A percentile compares a stretch with the other conserved stretches of the same genome.
These are phyloP conservation scores for Epinotia ramella DNA, from an alignment of 2,888 invertebrate species.

Conservation along the genomic window DNA sequence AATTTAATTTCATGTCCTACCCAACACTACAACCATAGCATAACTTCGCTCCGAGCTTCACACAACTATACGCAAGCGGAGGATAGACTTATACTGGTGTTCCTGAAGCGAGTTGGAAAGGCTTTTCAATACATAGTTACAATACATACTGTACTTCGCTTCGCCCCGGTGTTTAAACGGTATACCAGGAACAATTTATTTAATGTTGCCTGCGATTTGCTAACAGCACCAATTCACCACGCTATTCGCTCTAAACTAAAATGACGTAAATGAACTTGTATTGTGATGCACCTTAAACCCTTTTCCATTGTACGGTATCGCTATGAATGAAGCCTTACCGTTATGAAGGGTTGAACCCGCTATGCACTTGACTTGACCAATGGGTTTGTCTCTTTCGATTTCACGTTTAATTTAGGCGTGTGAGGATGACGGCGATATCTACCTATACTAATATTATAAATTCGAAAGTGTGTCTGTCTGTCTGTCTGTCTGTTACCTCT, in stretches of 20 bases:
- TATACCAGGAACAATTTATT: constrained; percentile 42
- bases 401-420: constrained; percentile 13
- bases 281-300: background rate
- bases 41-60: background rate
- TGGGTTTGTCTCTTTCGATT: constrained; percentile 12
- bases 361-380: constrained; percentile 12
- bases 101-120: background rate
- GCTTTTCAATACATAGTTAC: background rate
- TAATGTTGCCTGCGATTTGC: constrained; percentile 46
- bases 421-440: constrained; percentile 2
- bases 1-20: too few relatives aligned
- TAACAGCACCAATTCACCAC: constrained; percentile 64
- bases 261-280: background rate
- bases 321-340: constrained; percentile 62
- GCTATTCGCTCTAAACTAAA: constrained; percentile 32
- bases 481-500: too few relatives aligned
- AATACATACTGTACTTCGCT: constrained; percentile 5
- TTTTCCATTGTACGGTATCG: background rate
- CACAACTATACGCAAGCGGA: background rate
- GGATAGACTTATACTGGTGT: background rate
- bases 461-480: too few relatives aligned
- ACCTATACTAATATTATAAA: background rate
- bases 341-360: constrained; percentile 59
- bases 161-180: constrained; percentile 36
- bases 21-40: too few relatives aligned